Evolutionary conservation across 1,140 invertebrate genomes (phyloP), one percentile per base, ranked within the genome.

Genomic region (Neomicropteryx cornuta): DNA sequence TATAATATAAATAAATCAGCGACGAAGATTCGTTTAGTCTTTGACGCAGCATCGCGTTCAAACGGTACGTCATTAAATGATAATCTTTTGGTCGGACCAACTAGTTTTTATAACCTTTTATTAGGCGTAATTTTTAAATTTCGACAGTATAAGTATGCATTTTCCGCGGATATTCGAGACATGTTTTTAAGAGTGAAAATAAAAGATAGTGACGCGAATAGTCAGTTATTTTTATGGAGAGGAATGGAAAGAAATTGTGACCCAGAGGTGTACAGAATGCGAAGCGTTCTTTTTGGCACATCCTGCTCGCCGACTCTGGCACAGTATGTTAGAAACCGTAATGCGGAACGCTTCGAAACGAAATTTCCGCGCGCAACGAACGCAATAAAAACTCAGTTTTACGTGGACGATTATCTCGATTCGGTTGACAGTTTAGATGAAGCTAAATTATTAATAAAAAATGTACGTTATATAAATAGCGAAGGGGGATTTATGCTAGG

Each of bases 311-410:
- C 44, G n/a, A n/a, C 17, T 16, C 28, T 14, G 8, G 43, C 44
- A 11, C 44, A 45, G 22, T 44, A 27, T 24, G 32, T 45, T 8
- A 45, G 38, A 34, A 44, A 45, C 24, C 32, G 6, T 13, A 22
- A 11, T n/a, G 36, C 36, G 1, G 1, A 21, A 5, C 16, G n/a
- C 10, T 5, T 8, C 28, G 24, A 5, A 11, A 17, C 33, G n/a
- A 16, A 32, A 34, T 10, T 4, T 16, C 24, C 22, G 17, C 10
- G 22, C 27, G 36, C 16, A 16, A 22, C 5, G 18, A 11, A 13
- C 5, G 36, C 27, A 5, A 34, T 38, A 10, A 34, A 38, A 33
- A 16, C 24, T 11, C 33, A 38, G 14, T 11, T 34, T 34, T 38
- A 38, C 16, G 33, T 38, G 23, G 36, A 38, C 36, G 36, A 38